Evolutionary conservation across 2,113 vertebrate genomes (phyloP), one percentile per base, ranked within the genome.

Genomic region (Cinclus mexicanus): DNA sequence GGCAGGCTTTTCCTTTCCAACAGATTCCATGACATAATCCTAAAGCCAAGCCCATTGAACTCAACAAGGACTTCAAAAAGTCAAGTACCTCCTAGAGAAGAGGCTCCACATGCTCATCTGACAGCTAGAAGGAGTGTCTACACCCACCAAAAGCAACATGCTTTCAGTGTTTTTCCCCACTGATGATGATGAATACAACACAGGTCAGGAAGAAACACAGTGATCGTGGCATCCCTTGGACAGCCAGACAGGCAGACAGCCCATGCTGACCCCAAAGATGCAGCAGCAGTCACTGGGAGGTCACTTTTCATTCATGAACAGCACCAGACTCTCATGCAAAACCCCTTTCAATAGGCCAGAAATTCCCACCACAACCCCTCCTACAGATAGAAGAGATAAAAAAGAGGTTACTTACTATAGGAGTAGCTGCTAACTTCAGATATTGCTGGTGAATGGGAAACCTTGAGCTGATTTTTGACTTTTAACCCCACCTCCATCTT

Each of bases 351-450:
- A 22, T 8, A 70, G n/a, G 23, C 23, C 68, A 90, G 46, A 87
- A 87, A 82, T 3, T 41, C n/a, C 64, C 13, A 18, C 74, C n/a
- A 47, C 53, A 82, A 71, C 23, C 23, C 75, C 60, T 23, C 28
- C 47, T n/a, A 53, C 10, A 89, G 12, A 84, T 0, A 14, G 2
- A 41, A 76, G 52, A 56, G 9, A 80, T 7, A 78, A 89, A 83
- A 8, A 9, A 81, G 18, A 42, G 2, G 4, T 93, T 92, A 99
- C 99, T 99, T 98, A 99, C 99, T 99, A 97, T 99, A 99, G 39
- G 99, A 99, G 97, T 98, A 99, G 98, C 99, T 99, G 99, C 99
- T 99, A 97, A 99, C 98, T 98, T 99, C 99, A 60, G 99, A 99
- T 96, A 99, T 98, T 94, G 98, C 95, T n/a, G 98, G 98, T 96